Conservation (phyloP, 2,888 invertebrate genomes). For the Coecobrya sp. region DNA sequence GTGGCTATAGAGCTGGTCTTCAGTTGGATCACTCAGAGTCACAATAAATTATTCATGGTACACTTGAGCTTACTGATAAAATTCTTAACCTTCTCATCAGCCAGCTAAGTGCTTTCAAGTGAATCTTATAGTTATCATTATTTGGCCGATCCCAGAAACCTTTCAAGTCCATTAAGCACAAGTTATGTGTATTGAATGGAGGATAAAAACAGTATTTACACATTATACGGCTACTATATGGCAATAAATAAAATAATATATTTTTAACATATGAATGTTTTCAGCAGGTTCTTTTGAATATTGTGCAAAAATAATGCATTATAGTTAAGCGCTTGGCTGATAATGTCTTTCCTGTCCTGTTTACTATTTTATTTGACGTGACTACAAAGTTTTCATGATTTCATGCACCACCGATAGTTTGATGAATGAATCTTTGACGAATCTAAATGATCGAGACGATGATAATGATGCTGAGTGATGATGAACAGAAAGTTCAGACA, state of each 20-base stretch:
- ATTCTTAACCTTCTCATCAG: slow-evolving; percentile 65
- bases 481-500: neutral
- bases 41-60: slow-evolving; percentile 72
- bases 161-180: slow-evolving; percentile 73
- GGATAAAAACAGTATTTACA: neutral
- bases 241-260: slow-evolving; percentile 14
- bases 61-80: slow-evolving; percentile 49
- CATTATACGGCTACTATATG: neutral
- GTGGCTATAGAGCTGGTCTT: neutral
- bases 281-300: neutral
- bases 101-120: slow-evolving; percentile 66
- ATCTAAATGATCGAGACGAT: slow-evolving; percentile 53
- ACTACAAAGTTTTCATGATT: slow-evolving; percentile 66
- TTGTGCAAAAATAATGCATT: neutral
- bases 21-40: slow-evolving; percentile 55
- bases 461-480: slow-evolving; percentile 25
- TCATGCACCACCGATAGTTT: slow-evolving; percentile 58
- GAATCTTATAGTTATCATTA: slow-evolving; percentile 59
- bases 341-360: neutral
- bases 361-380: slow-evolving; percentile 50
- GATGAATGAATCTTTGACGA: slow-evolving; percentile 68
- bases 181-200: slow-evolving; percentile 33
- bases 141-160: slow-evolving; percentile 68
- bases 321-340: neutral
- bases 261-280: neutral